These are phyloP conservation scores for Anseranas semipalmata DNA, from an alignment of 2,113 vertebrate species.

Conservation along the genomic window DNA sequence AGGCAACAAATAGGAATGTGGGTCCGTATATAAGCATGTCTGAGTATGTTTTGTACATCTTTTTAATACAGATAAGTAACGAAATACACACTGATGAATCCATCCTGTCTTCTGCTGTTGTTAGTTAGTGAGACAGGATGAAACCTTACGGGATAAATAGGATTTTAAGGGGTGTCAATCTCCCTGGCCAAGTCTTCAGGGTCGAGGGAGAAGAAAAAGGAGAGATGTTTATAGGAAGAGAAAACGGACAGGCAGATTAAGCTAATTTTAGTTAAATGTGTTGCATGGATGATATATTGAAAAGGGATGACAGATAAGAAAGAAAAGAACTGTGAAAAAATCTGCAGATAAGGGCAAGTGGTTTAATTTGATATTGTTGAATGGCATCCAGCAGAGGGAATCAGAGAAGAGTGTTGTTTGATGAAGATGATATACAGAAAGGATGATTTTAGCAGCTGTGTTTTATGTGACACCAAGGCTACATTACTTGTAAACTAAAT, in stretches of 20 bases:
- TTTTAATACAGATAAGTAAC: neutral
- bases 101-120: neutral
- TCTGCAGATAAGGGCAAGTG: neutral
- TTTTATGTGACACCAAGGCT: neutral
- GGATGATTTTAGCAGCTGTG: neutral
- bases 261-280: neutral
- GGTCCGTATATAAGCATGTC: neutral
- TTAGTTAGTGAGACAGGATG: neutral
- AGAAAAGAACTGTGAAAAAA: neutral
- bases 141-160: neutral
- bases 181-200: neutral
- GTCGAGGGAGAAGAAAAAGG: neutral
- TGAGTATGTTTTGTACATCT: neutral
- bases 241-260: neutral
- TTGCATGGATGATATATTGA: neutral
- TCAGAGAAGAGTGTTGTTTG: neutral
- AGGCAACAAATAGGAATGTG: neutral
- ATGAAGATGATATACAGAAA: neutral
- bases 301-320: neutral
- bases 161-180: neutral
- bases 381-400: neutral
- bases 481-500: neutral
- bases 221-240: neutral
- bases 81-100: neutral
- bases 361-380: neutral